A percentile compares a stretch with the other conserved stretches of the same genome.
Conservation (phyloP, 2,113 vertebrate genomes). For the Syngnathus scovelli region DNA sequence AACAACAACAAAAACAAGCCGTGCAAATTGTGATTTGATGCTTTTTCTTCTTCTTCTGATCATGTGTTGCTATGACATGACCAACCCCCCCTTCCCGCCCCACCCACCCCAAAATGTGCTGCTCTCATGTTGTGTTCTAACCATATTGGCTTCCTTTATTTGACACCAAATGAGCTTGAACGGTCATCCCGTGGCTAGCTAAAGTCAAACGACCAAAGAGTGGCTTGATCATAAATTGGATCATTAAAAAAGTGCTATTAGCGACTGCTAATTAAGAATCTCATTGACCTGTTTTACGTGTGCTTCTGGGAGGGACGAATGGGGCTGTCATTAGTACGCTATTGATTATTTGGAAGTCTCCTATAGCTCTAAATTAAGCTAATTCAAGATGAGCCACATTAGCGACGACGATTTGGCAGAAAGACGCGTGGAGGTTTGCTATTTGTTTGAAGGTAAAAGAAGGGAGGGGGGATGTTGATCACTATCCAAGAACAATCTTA, state of each 20-base stretch:
- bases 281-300: constrained; percentile 30
- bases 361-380: constrained; percentile 27
- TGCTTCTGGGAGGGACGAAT: constrained; percentile 33
- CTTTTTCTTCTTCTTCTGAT: constrained; percentile 47
- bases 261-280: constrained; percentile 20
- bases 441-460: constrained; percentile 17
- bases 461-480: constrained; percentile 64
- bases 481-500: constrained; percentile 87
- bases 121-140: neutral
- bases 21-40: constrained; percentile 56
- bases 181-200: constrained; percentile 21
- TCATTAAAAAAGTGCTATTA: constrained; percentile 26
- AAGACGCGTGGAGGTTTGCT: constrained; percentile 23
- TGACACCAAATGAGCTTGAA: constrained; percentile 1
- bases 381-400: constrained; percentile 45
- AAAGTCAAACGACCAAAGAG: constrained; percentile 16
- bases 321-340: neutral
- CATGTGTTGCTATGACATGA: constrained; percentile 45
- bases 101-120: constrained; percentile 31
- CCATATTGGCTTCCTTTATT: neutral
- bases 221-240: constrained; percentile 21
- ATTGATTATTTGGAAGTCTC: neutral
- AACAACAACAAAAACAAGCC: constrained; percentile 30
- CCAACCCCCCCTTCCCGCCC: constrained; percentile 26
- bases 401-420: constrained; percentile 15